Evolutionary conservation across 2,113 vertebrate genomes (phyloP).

Genomic region (Chlorodrepanis virens): DNA sequence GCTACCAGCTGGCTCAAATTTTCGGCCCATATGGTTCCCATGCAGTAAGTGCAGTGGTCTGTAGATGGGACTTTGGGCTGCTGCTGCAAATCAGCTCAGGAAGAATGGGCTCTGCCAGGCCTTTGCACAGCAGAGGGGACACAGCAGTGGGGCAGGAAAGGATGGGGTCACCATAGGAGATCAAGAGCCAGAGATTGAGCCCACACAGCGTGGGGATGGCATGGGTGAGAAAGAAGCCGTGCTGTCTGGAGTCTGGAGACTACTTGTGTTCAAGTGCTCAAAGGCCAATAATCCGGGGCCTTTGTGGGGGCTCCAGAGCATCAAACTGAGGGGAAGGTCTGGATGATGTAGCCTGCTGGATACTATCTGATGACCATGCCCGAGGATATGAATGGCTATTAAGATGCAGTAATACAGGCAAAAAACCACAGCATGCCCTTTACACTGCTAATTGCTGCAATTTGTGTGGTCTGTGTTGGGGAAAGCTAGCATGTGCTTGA

Average conservation of each 20-base stretch:
- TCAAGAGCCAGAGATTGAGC: not conserved
- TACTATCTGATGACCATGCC: not conserved
- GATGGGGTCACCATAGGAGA: rapidly evolving
- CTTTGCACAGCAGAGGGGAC: not conserved
- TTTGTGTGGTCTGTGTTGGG: not conserved
- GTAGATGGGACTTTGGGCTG: not conserved
- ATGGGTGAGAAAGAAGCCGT: not conserved
- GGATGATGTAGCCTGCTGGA: not conserved
- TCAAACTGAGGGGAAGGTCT: not conserved
- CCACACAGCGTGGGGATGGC: not conserved
- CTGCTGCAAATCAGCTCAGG: not conserved
- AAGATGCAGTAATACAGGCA: not conserved
- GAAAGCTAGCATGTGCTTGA: not conserved
- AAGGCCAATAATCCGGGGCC: not conserved
- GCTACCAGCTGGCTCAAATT: not conserved
- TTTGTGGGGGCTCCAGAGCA: not conserved
- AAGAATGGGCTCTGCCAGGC: not conserved
- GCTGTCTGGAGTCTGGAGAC: not conserved
- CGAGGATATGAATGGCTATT: not conserved
- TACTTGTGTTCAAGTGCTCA: not conserved
- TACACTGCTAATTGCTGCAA: slow-evolving; percentile 38
- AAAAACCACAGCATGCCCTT: slow-evolving; percentile 31
- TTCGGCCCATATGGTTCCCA: not conserved
- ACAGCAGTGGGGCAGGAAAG: not conserved
- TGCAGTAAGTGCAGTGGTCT: not conserved